Percentiles rank a stretch among this genome's conserved stretches.
Conservation (phyloP, 2,888 invertebrate species). For the Scotopteryx bipunctaria region DNA sequence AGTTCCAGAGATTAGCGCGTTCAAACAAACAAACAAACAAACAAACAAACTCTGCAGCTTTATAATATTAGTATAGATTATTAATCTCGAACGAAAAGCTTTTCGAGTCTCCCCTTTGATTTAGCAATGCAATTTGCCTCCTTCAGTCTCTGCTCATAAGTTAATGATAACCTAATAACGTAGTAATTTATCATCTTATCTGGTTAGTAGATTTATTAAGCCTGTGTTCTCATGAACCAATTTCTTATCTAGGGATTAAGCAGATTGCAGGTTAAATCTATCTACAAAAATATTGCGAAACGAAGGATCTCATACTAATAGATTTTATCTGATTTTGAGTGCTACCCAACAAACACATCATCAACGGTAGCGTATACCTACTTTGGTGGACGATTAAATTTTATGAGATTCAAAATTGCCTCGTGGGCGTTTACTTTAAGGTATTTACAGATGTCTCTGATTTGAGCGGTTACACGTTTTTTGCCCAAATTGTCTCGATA, state of each 20-base stretch:
- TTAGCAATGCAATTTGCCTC: constrained; percentile 13
- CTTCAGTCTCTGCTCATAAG: not conserved
- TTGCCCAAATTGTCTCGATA: not conserved
- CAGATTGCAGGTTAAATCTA: constrained; percentile 40
- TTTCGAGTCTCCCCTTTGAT: constrained; percentile 17
- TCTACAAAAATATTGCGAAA: not conserved
- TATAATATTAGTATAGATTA: too few relatives aligned
- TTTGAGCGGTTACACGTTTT: constrained; percentile 3
- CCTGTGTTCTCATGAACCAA: constrained; percentile 42
- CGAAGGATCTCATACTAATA: not conserved
- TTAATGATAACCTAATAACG: constrained; percentile 15
- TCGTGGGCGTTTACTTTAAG: constrained; percentile 14
- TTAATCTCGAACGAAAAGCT: constrained; percentile 7
- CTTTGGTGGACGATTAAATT: constrained; percentile 22
- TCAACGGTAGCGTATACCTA: constrained; percentile 13
- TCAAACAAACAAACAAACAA: too few relatives aligned
- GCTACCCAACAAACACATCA: constrained; percentile 4
- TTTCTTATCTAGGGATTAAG: constrained; percentile 52
- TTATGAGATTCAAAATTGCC: constrained; percentile 12
- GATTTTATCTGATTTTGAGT: constrained; percentile 3
- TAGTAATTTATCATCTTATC: constrained; percentile 51
- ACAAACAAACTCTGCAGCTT: too few relatives aligned
- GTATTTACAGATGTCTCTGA: constrained; percentile 7
- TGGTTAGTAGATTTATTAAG: constrained; percentile 53
- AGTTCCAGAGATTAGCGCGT: too few relatives aligned